Conservation (phyloP, 2,888 invertebrate species). For the Orthosia gracilis region DNA sequence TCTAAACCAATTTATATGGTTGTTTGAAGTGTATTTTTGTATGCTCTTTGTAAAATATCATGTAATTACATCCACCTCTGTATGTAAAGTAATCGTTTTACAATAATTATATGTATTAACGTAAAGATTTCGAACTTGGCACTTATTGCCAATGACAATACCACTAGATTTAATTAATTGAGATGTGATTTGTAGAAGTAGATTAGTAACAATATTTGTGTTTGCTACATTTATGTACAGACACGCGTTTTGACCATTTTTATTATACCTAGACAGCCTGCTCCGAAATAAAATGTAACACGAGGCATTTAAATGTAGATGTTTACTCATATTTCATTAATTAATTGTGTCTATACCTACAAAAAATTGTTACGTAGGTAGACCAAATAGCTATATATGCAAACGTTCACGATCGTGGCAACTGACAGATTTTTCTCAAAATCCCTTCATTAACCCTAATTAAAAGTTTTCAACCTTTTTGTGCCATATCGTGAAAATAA, state of each 20-base stretch:
- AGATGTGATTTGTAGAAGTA: conserved; percentile 65
- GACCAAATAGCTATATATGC: neutral
- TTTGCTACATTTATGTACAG: conserved; percentile 26
- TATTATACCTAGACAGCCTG: neutral
- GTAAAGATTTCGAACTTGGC: conserved; percentile 64
- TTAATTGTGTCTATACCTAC: neutral
- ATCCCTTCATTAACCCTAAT: too few relatives aligned
- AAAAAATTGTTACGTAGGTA: neutral
- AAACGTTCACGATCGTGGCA: neutral
- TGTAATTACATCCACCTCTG: conserved; percentile 54
- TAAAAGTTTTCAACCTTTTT: too few relatives aligned
- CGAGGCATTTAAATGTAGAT: neutral
- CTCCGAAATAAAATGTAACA: conserved; percentile 1
- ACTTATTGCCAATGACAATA: conserved; percentile 86
- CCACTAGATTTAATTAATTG: conserved; percentile 64
- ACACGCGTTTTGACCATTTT: conserved; percentile 18
- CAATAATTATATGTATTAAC: conserved; percentile 39
- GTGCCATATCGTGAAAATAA: too few relatives aligned
- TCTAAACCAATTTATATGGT: conserved; percentile 51
- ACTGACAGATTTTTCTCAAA: neutral
- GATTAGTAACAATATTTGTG: conserved; percentile 44
- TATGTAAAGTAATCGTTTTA: conserved; percentile 42
- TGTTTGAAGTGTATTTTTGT: conserved; percentile 81
- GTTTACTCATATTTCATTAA: neutral
- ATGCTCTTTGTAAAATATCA: conserved; percentile 76